These are phyloP conservation scores for Lontra canadensis DNA, from an alignment of 2,113 vertebrate species.

Conservation along the genomic window DNA sequence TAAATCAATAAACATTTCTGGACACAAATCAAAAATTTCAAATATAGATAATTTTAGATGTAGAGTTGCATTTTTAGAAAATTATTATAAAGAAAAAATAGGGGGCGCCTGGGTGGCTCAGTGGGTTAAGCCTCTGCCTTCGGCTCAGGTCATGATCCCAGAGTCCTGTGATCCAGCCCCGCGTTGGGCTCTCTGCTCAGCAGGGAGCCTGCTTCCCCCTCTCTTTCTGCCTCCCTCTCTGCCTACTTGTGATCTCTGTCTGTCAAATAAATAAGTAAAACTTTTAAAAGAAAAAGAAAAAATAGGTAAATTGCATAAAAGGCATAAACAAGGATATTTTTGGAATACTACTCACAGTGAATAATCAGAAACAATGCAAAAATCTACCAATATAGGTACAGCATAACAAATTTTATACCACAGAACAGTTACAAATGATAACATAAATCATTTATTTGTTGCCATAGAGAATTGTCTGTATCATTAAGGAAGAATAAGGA, in stretches of 20 bases:
- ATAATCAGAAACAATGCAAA: background rate
- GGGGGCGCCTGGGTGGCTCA: too few relatives aligned
- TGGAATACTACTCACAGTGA: background rate
- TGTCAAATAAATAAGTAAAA: too few relatives aligned
- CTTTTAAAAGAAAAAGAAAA: too few relatives aligned
- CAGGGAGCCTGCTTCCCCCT: too few relatives aligned
- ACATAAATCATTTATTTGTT: background rate
- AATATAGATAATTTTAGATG: background rate
- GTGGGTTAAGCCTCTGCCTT: too few relatives aligned
- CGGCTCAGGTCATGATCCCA: too few relatives aligned
- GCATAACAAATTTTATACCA: background rate
- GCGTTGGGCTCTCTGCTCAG: too few relatives aligned
- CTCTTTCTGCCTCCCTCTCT: too few relatives aligned
- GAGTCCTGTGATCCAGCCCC: too few relatives aligned
- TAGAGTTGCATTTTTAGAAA: background rate
- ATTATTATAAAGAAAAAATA: background rate
- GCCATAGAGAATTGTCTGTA: background rate
- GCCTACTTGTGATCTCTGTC: too few relatives aligned
- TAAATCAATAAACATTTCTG: constrained; percentile 7
- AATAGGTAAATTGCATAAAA: background rate
- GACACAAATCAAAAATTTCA: background rate
- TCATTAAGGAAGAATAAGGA: background rate
- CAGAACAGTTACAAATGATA: background rate
- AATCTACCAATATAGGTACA: background rate
- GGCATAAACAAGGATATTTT: background rate